phyloP scores from a whole-genome alignment of 2,888 invertebrate genomes.

The Stenodera caucasica region DNA sequence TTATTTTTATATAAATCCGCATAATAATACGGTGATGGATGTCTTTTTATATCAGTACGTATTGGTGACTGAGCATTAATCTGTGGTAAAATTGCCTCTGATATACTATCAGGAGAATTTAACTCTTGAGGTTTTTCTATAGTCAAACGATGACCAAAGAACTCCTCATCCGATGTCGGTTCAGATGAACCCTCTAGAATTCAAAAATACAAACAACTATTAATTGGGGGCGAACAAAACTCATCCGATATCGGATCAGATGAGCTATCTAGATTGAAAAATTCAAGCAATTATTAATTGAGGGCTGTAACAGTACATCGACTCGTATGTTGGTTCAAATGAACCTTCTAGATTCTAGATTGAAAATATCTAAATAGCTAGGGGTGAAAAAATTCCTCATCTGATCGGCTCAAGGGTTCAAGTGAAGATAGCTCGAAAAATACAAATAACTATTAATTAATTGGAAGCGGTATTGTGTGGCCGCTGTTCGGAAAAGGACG shows the following conservation, averaged over 20 bases:
- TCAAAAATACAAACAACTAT: slow-evolving; percentile 1
- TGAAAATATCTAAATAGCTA: too few species aligned
- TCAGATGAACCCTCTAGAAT: slow-evolving; percentile 54
- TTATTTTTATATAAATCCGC: slow-evolving; percentile 69
- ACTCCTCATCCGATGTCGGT: slow-evolving; percentile 54
- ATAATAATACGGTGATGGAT: slow-evolving; percentile 83
- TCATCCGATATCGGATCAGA: too few species aligned
- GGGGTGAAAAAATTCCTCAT: too few species aligned
- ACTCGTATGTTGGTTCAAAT: too few species aligned
- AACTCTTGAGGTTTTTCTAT: slow-evolving; percentile 59
- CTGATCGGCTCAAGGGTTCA: too few species aligned
- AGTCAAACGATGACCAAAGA: slow-evolving; percentile 47
- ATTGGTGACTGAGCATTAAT: slow-evolving; percentile 58
- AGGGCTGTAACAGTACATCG: too few species aligned
- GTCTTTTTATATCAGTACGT: slow-evolving; percentile 64
- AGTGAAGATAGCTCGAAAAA: too few species aligned
- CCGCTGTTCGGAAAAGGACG: background rate
- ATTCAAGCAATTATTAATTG: too few species aligned
- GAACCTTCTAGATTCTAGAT: too few species aligned
- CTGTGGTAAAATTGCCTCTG: slow-evolving; percentile 54
- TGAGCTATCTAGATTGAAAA: too few species aligned
- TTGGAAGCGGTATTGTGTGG: background rate
- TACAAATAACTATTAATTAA: background rate
- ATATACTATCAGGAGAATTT: slow-evolving; percentile 72
- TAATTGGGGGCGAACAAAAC: background rate